Percentiles rank a stretch among this genome's conserved stretches.
Conservation (phyloP, 2,797 vertebrate species). For the Siniperca scherzeri region DNA sequence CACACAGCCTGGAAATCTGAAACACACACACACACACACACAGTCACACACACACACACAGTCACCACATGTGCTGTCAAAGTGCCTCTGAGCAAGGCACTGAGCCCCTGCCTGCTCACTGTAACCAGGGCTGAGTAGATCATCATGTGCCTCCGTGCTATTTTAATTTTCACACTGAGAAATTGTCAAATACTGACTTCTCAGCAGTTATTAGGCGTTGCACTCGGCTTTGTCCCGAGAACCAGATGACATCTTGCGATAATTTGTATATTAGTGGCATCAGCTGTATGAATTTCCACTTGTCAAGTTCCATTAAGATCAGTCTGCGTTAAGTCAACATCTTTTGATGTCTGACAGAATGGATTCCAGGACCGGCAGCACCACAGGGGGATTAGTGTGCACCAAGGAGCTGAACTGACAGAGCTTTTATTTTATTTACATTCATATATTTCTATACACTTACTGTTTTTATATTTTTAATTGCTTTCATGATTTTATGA, state of each 20-base stretch:
- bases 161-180: not conserved
- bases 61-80: not conserved
- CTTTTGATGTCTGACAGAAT: not conserved
- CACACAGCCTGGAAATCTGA: conserved; percentile 93
- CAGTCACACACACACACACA: conserved; percentile 1
- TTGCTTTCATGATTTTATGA: not conserved
- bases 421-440: not conserved
- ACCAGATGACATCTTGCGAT: conserved; percentile 1
- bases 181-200: not conserved
- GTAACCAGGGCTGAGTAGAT: not conserved
- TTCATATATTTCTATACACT: not conserved
- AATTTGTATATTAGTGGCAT: conserved; percentile 5
- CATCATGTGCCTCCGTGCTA: not conserved
- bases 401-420: conserved; percentile 7
- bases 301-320: conserved; percentile 18
- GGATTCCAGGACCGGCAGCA: not conserved
- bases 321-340: not conserved
- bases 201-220: not conserved
- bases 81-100: not conserved
- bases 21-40: conserved; percentile 19
- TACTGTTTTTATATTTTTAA: not conserved
- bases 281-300: conserved; percentile 28
- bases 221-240: not conserved
- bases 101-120: not conserved
- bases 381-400: not conserved